Conservation (phyloP, 2,113 vertebrate species). For the Hipposideros armiger region DNA sequence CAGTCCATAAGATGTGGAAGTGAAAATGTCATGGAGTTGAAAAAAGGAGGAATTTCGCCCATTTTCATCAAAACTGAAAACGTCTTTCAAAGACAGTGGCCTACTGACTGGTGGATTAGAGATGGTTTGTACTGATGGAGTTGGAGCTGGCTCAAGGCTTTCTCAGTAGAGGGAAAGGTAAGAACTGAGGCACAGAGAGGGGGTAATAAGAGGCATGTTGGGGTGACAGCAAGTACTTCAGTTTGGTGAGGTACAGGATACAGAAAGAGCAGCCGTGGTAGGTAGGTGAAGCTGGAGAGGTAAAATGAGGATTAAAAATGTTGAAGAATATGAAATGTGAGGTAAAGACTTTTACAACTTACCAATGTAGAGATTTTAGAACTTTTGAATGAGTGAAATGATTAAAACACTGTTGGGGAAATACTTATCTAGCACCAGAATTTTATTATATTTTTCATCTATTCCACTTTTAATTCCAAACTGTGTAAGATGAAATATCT, state of each 20-base stretch:
- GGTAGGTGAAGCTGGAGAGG: not conserved
- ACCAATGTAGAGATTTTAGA: not conserved
- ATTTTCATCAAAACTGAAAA: conserved; percentile 33
- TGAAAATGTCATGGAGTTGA: not conserved
- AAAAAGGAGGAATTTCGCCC: not conserved
- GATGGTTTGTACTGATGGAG: not conserved
- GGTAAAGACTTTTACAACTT: not conserved
- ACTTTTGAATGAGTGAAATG: conserved; percentile 25
- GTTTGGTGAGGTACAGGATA: not conserved
- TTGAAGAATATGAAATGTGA: not conserved
- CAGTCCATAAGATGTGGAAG: not conserved
- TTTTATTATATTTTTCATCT: not conserved
- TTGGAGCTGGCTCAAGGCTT: not conserved
- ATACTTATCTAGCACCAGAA: not conserved
- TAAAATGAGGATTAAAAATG: not conserved
- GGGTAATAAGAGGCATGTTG: fast-evolving
- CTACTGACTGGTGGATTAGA: not conserved
- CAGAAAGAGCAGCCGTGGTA: not conserved
- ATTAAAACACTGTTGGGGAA: not conserved
- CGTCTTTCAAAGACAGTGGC: not conserved
- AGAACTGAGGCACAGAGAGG: not conserved
- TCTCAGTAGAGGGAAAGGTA: not conserved
- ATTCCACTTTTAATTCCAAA: not conserved
- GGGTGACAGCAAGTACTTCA: not conserved
- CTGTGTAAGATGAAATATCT: not conserved